Conservation (phyloP, 2,888 invertebrate species). For the Hydropsyche betteni region DNA sequence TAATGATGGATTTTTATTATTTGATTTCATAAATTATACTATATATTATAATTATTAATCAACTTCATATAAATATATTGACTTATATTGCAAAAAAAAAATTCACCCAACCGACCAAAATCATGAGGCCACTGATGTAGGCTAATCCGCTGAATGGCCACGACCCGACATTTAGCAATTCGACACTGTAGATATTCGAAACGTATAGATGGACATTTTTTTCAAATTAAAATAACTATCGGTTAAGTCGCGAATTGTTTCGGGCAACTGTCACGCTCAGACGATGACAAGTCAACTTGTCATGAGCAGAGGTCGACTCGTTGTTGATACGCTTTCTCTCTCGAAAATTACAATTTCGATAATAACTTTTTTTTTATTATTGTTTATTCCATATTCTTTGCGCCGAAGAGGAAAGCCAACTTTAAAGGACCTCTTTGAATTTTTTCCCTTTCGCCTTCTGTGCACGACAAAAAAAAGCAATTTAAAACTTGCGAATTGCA, state of each 20-base stretch:
- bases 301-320: conserved; percentile 13
- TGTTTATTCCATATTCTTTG: not conserved
- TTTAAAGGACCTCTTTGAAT: not conserved
- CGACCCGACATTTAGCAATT: too few species aligned
- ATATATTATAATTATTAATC: too few species aligned
- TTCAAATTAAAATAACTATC: not conserved
- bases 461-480: conserved; percentile 2
- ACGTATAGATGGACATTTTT: too few species aligned
- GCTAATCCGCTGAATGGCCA: too few species aligned
- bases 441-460: not conserved
- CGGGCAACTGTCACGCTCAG: conserved; percentile 11
- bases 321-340: conserved; percentile 27
- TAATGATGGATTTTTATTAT: too few species aligned
- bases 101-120: too few species aligned
- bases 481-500: conserved; percentile 27
- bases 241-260: conserved; percentile 24
- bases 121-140: too few species aligned
- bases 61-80: too few species aligned
- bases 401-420: not conserved
- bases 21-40: too few species aligned
- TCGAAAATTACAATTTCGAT: conserved; percentile 28
- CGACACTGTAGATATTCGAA: too few species aligned
- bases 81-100: too few species aligned
- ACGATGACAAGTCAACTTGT: conserved; percentile 27
- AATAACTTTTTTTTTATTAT: conserved; percentile 21